phyloP scores from a whole-genome alignment of 2,888 invertebrate genomes.

The Hoplodrina blanda region DNA sequence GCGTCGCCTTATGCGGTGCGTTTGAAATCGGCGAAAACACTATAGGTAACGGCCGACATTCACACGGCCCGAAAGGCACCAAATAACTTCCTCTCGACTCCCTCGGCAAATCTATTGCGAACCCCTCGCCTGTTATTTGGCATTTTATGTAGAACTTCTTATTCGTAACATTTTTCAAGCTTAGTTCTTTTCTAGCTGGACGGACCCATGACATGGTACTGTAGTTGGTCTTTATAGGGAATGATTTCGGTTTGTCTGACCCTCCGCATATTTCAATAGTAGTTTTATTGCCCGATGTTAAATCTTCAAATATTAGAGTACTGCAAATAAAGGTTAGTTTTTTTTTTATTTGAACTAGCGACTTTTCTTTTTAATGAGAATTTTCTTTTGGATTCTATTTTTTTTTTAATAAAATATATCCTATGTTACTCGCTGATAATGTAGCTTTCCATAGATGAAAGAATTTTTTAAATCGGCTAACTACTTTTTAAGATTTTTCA shows the following conservation, averaged over 20 bases:
- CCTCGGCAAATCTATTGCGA: constrained; percentile 78
- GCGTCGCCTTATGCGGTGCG: constrained; percentile 74
- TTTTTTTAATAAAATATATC: too few species aligned
- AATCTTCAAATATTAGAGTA: constrained; percentile 80
- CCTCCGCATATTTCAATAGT: constrained; percentile 77
- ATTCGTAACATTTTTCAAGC: constrained; percentile 80
- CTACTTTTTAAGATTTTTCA: too few species aligned
- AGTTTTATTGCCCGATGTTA: constrained; percentile 71
- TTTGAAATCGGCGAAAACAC: constrained; percentile 76
- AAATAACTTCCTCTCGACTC: constrained; percentile 78
- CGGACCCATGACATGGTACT: constrained; percentile 81
- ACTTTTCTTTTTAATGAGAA: too few species aligned
- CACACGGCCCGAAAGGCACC: constrained; percentile 78
- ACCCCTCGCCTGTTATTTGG: constrained; percentile 83
- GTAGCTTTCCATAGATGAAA: too few species aligned
- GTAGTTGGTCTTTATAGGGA: constrained; percentile 84
- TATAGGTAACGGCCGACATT: constrained; percentile 79
- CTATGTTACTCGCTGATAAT: too few species aligned
- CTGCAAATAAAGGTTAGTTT: constrained; percentile 68
- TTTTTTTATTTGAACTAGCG: not conserved
- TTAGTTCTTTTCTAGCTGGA: constrained; percentile 81
- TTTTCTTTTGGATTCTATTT: too few species aligned
- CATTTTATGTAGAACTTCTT: constrained; percentile 81
- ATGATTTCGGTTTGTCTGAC: constrained; percentile 74
- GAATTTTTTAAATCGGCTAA: too few species aligned